Conservation (phyloP, 2,888 invertebrate species). For the Ennomos quercinarius region DNA sequence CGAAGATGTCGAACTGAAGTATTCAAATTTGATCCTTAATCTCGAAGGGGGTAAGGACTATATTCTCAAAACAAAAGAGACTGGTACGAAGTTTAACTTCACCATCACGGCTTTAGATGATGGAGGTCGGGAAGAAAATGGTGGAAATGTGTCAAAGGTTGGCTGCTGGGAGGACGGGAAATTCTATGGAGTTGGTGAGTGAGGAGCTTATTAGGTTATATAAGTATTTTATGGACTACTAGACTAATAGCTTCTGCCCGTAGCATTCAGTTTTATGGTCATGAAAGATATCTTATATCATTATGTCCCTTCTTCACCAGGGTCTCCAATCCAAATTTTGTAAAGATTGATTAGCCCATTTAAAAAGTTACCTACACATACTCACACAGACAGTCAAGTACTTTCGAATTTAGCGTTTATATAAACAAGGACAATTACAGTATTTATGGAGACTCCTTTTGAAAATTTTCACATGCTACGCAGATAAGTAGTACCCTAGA, state of each 20-base stretch:
- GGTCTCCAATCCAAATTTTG: no score
- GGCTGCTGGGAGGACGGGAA: constrained; percentile 72
- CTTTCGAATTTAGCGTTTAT: no score
- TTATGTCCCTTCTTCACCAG: no score
- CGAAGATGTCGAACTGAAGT: constrained; percentile 69
- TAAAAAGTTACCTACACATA: no score
- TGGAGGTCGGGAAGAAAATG: constrained; percentile 54
- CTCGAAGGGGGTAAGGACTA: constrained; percentile 77
- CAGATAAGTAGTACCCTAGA: neutral
- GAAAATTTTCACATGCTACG: neutral
- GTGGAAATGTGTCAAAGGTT: constrained; percentile 50
- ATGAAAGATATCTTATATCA: no score
- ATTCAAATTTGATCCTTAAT: constrained; percentile 72
- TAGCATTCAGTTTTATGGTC: neutral
- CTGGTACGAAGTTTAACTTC: constrained; percentile 78
- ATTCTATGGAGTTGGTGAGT: constrained; percentile 75
- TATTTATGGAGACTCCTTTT: neutral
- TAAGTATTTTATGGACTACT: no score
- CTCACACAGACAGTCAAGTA: no score
- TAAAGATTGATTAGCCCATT: no score
- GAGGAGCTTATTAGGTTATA: neutral
- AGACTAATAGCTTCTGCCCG: neutral
- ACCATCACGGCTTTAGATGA: constrained; percentile 67
- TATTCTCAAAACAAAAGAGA: constrained; percentile 77
- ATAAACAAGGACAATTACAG: no score